Conservation (phyloP, 2,888 invertebrate genomes). For the Cabera pusaria region DNA sequence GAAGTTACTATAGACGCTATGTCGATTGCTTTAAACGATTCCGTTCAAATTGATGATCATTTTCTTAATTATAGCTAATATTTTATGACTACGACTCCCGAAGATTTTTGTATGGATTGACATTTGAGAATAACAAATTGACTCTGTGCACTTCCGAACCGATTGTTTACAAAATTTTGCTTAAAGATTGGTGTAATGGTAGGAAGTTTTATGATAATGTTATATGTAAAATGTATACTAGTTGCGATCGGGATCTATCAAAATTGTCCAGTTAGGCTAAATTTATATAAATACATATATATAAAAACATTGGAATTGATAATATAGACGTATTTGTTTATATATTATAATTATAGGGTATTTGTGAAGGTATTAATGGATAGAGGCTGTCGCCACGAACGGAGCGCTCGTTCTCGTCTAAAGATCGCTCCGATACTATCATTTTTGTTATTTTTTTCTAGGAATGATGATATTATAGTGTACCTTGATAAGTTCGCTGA, state of each 20-base stretch:
- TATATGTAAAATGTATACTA: neutral
- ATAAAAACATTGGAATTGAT: conserved; percentile 45
- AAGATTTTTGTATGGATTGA: conserved; percentile 20
- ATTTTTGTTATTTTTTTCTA: too few relatives aligned
- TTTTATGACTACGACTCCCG: conserved; percentile 12
- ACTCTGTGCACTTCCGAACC: too few relatives aligned
- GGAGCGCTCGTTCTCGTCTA: neutral
- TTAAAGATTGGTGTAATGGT: conserved; percentile 1
- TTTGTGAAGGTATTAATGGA: too few relatives aligned
- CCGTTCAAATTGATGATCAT: conserved; percentile 26
- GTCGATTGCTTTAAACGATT: conserved; percentile 23
- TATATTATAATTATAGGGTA: conserved; percentile 17
- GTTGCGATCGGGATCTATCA: conserved; percentile 19
- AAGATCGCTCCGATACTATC: too few relatives aligned
- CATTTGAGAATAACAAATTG: too few relatives aligned
- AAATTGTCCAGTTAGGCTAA: conserved; percentile 27
- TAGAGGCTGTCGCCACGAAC: conserved; percentile 2
- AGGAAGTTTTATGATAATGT: neutral
- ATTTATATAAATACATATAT: conserved; percentile 9
- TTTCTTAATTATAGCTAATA: conserved; percentile 14
- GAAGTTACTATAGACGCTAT: too few relatives aligned
- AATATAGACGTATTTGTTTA: conserved; percentile 42
- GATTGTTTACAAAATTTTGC: too few relatives aligned
- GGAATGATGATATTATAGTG: too few relatives aligned
- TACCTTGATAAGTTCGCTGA: too few relatives aligned